phyloP scores from a whole-genome alignment of 2,888 invertebrate genomes.

The Cerastis rubricosa region DNA sequence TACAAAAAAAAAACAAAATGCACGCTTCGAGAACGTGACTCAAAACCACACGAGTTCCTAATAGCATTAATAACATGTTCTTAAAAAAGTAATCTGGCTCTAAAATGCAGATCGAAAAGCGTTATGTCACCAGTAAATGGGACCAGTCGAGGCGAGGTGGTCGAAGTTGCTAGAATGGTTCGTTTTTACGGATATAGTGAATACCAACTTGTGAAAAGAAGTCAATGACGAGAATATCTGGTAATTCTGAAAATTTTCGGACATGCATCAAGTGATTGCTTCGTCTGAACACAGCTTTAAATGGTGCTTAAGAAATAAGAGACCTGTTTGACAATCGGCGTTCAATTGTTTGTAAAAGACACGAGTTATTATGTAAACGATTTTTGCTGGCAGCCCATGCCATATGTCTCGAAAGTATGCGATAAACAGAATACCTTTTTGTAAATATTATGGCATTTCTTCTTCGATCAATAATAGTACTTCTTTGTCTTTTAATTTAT shows the following conservation, averaged over 20 bases:
- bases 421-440: conserved; percentile 38
- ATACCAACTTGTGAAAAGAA: not conserved
- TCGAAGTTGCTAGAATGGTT: not conserved
- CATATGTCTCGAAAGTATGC: conserved; percentile 35
- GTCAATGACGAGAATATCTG: not conserved
- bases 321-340: conserved; percentile 26
- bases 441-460: conserved; percentile 51
- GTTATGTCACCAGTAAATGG: conserved; percentile 48
- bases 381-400: conserved; percentile 22
- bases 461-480: too few relatives aligned
- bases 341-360: conserved; percentile 50
- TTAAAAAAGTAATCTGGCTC: conserved; percentile 21
- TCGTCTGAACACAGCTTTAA: not conserved
- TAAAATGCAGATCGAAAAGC: conserved; percentile 38
- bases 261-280: not conserved
- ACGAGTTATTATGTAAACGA: conserved; percentile 56
- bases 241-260: not conserved
- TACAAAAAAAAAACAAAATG: not conserved
- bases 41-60: conserved; percentile 29
- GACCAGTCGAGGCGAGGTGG: conserved; percentile 37
- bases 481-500: conserved; percentile 41
- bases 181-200: not conserved
- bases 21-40: conserved; percentile 50
- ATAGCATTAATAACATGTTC: conserved; percentile 30
- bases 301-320: conserved; percentile 1